Evolutionary conservation across 1,140 invertebrate genomes (phyloP).

Genomic region (Bombus soroeensis): DNA sequence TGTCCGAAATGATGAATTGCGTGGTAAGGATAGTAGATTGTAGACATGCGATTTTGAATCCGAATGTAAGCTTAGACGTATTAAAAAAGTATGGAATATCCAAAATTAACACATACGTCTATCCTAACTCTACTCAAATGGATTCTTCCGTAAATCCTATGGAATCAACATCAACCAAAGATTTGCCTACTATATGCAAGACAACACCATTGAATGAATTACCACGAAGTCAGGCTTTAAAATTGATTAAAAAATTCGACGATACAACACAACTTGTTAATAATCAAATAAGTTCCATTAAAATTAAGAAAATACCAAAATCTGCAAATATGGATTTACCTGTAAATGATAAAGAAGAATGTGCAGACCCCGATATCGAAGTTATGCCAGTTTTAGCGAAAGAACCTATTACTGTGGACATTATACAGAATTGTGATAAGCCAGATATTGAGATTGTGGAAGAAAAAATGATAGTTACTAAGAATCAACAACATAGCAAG

Average conservation of each 20-base stretch:
- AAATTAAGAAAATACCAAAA: not conserved
- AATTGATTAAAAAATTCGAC: not conserved
- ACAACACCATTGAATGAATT: not conserved
- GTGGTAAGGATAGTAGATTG: slow-evolving; percentile 74
- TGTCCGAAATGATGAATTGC: slow-evolving; percentile 69
- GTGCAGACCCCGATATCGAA: not conserved
- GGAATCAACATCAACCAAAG: slow-evolving; percentile 18
- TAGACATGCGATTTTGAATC: slow-evolving; percentile 68
- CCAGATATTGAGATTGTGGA: slow-evolving; percentile 43
- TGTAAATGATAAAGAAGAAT: not conserved
- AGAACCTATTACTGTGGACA: not conserved
- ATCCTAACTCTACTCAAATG: not conserved
- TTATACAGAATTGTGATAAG: not conserved
- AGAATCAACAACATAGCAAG: slow-evolving; percentile 8
- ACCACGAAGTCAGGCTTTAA: not conserved
- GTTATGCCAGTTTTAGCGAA: not conserved
- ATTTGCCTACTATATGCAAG: not conserved
- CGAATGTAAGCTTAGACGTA: slow-evolving; percentile 51
- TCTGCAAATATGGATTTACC: not conserved
- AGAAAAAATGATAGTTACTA: slow-evolving; percentile 34
- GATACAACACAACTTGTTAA: not conserved
- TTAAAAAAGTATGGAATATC: slow-evolving; percentile 68
- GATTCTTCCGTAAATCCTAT: not conserved
- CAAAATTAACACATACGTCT: slow-evolving; percentile 41
- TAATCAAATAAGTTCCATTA: not conserved